Percentiles rank a stretch among this genome's conserved stretches.
Evolutionary conservation across 2,888 invertebrate species (phyloP).

Genomic region (Philaethria dido): DNA sequence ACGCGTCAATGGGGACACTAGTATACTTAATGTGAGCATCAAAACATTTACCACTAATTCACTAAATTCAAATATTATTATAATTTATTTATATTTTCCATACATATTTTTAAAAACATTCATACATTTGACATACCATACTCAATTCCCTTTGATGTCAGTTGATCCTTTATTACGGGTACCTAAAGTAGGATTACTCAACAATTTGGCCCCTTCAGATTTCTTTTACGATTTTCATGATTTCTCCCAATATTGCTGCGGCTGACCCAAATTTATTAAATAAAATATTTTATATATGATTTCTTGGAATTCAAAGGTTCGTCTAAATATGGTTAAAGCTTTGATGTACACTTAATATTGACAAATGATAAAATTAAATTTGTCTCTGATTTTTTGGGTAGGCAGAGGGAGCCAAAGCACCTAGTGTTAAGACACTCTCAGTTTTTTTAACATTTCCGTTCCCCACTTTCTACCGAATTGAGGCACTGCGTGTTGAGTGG

Average conservation of each 20-base stretch:
- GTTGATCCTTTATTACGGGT: conserved; percentile 27
- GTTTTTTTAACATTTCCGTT: too few relatives aligned
- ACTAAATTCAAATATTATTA: too few relatives aligned
- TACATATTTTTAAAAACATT: background rate
- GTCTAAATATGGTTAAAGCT: background rate
- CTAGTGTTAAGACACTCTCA: too few relatives aligned
- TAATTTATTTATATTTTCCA: background rate
- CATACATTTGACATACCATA: background rate
- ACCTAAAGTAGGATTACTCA: conserved; percentile 30
- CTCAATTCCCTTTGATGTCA: background rate
- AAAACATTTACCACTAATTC: too few relatives aligned
- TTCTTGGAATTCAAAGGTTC: background rate
- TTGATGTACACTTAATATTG: background rate
- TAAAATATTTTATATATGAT: background rate
- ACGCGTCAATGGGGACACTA: too few relatives aligned
- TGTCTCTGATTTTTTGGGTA: background rate
- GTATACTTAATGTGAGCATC: too few relatives aligned
- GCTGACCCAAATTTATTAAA: conserved; percentile 10
- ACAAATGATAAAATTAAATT: background rate
- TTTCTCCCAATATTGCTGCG: conserved; percentile 1
- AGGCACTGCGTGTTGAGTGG: too few relatives aligned
- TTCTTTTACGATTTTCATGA: conserved; percentile 8
- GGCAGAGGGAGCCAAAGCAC: too few relatives aligned
- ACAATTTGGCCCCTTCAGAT: conserved; percentile 23
- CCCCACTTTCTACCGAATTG: too few relatives aligned